Evolutionary conservation across 2,113 vertebrate species (phyloP).

Genomic region (Brevimyrus niger): DNA sequence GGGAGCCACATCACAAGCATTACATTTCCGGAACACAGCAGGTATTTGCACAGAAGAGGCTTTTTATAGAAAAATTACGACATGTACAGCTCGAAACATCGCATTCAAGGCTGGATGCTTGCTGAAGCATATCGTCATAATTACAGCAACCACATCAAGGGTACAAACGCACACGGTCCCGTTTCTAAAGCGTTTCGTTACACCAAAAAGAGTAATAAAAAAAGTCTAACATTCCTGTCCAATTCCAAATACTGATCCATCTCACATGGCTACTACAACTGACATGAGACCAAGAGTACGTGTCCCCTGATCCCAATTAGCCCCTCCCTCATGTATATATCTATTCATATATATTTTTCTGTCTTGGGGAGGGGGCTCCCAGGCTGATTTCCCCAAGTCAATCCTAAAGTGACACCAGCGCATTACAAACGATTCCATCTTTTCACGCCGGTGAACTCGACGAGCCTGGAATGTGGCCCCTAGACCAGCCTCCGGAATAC

Average conservation of each 20-base stretch:
- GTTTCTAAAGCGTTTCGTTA: neutral
- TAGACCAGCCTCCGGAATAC: neutral
- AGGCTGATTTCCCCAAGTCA: neutral
- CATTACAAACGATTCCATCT: neutral
- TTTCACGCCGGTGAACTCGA: neutral
- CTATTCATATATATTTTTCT: neutral
- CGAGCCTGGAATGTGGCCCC: neutral
- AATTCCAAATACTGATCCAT: neutral
- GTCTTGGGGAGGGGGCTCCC: neutral
- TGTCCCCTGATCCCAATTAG: neutral
- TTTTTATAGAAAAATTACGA: neutral
- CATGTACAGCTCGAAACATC: neutral
- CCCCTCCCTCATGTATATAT: neutral
- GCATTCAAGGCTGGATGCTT: neutral
- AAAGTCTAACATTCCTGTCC: neutral
- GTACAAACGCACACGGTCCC: neutral
- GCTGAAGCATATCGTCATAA: neutral
- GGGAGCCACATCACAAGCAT: neutral
- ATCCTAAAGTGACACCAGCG: neutral
- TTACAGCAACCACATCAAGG: neutral
- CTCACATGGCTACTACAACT: neutral
- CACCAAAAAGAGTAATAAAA: neutral
- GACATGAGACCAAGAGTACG: neutral
- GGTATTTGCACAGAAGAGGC: neutral
- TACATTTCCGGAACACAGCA: neutral